Evolutionary conservation across 2,113 vertebrate genomes (phyloP).

Genomic region (Addax nasomaculatus): DNA sequence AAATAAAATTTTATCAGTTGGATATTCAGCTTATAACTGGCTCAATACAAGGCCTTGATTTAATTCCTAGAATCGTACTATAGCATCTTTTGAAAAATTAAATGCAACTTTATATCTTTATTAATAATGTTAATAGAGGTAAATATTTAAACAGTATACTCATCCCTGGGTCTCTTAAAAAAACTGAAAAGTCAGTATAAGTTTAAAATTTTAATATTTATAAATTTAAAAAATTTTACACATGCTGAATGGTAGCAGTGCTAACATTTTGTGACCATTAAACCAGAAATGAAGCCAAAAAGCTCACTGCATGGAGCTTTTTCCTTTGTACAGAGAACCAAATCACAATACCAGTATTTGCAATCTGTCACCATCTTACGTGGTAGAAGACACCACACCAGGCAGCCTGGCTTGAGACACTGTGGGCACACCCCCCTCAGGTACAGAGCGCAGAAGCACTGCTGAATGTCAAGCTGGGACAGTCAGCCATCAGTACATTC

Average conservation of each 20-base stretch:
- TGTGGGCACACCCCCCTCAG: conserved; percentile 28
- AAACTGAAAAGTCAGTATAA: conserved; percentile 68
- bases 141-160: conserved; percentile 72
- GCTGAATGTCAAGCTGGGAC: not conserved
- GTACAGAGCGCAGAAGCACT: not conserved
- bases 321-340: conserved; percentile 67
- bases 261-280: conserved; percentile 76
- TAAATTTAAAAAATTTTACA: conserved; percentile 80
- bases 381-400: conserved; percentile 30
- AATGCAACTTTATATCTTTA: conserved; percentile 69
- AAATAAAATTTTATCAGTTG: conserved; percentile 72
- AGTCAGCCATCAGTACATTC: not conserved
- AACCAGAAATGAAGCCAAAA: conserved; percentile 59
- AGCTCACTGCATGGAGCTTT: conserved; percentile 66
- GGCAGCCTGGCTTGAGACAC: conserved; percentile 23
- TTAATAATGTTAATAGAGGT: conserved; percentile 64
- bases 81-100: conserved; percentile 71
- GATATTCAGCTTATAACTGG: conserved; percentile 71
- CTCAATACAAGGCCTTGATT: conserved; percentile 71
- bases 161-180: conserved; percentile 68
- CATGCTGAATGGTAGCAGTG: conserved; percentile 71
- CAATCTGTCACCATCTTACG: conserved; percentile 9
- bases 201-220: conserved; percentile 78
- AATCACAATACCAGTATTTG: conserved; percentile 46
- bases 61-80: conserved; percentile 67